Percentiles rank a stretch among this genome's conserved stretches.
Conservation (phyloP, 2,888 invertebrate species). For the Pheosia gnoma region DNA sequence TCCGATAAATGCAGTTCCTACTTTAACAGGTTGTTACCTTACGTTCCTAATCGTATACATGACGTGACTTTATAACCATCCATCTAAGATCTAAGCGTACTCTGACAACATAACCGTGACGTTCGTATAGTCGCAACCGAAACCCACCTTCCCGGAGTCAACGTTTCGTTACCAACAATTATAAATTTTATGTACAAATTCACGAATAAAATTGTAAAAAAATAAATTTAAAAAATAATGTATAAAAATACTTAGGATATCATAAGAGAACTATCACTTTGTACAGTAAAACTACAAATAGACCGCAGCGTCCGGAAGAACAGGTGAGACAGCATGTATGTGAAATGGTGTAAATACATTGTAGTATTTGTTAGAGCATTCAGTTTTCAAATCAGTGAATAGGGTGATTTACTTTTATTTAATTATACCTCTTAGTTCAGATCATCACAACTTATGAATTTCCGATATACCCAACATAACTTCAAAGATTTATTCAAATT, state of each 20-base stretch:
- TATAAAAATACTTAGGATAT: conserved; percentile 83
- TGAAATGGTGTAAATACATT: too few species aligned
- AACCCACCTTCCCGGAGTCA: conserved; percentile 58
- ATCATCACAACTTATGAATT: too few species aligned
- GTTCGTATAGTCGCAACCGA: conserved; percentile 60
- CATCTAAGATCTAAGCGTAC: conserved; percentile 49
- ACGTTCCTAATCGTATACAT: conserved; percentile 76
- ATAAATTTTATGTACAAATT: conserved; percentile 66
- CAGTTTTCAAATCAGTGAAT: too few species aligned
- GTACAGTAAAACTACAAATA: conserved; percentile 77
- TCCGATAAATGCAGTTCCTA: conserved; percentile 77
- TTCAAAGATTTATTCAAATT: too few species aligned
- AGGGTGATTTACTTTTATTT: too few species aligned
- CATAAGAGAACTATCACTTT: conserved; percentile 84
- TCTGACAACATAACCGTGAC: conserved; percentile 63
- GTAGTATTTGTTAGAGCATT: too few species aligned
- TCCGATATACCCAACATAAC: too few species aligned
- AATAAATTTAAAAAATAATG: conserved; percentile 80
- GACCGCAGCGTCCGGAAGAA: conserved; percentile 71
- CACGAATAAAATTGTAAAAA: conserved; percentile 80
- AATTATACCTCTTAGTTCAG: too few species aligned
- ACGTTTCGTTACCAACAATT: conserved; percentile 61
- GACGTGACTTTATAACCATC: conserved; percentile 64
- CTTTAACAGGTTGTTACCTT: conserved; percentile 69
- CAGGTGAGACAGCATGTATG: conserved; percentile 44